Conservation (phyloP, 2,797 vertebrate species). For the Masticophis lateralis region DNA sequence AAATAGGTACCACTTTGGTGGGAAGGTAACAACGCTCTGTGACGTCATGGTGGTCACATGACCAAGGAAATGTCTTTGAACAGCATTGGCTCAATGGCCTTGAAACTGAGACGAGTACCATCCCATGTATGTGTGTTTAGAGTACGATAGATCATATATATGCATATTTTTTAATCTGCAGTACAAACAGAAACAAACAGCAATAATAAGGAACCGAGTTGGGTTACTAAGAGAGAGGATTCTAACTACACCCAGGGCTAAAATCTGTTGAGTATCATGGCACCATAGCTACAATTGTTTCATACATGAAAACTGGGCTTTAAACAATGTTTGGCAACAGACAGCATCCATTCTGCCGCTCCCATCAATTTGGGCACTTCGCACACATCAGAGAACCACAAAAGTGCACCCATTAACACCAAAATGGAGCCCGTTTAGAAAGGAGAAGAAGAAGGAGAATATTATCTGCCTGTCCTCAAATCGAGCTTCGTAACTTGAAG, state of each 20-base stretch:
- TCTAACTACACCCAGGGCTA: constrained; percentile 41
- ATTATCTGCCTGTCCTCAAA: background rate
- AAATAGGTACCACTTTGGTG: background rate
- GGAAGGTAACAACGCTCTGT: too few relatives aligned
- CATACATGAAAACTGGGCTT: constrained; percentile 42
- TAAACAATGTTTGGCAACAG: constrained; percentile 54
- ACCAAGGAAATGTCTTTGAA: too few relatives aligned
- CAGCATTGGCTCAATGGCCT: too few relatives aligned
- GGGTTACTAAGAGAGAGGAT: constrained; percentile 30
- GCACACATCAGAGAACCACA: constrained; percentile 4
- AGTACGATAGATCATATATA: background rate
- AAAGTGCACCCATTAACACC: constrained; percentile 1
- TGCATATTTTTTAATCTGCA: background rate
- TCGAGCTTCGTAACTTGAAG: background rate
- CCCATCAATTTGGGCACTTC: constrained; percentile 44
- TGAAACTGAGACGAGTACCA: too few relatives aligned
- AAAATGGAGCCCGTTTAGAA: background rate
- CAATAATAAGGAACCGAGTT: constrained; percentile 1
- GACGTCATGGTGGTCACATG: background rate
- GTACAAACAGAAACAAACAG: constrained; percentile 34
- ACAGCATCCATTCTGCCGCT: constrained; percentile 14
- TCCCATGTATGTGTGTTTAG: too few relatives aligned
- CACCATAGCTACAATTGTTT: constrained; percentile 43
- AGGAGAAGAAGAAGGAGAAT: background rate
- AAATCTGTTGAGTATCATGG: constrained; percentile 43